phyloP scores from a whole-genome alignment of 2,113 vertebrate species.

The Chelonoidis abingdonii region DNA sequence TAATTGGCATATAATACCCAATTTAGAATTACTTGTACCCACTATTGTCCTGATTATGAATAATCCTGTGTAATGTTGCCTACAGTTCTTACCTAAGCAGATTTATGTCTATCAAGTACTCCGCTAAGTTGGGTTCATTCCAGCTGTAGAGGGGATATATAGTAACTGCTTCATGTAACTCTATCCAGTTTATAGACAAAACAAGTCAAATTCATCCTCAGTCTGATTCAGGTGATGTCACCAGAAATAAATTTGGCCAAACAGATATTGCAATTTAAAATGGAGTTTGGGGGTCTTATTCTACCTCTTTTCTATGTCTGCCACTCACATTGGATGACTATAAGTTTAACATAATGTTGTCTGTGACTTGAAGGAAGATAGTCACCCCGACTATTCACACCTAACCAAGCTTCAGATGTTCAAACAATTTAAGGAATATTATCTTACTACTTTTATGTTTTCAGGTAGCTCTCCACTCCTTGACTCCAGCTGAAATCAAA shows the following conservation, averaged over 20 bases:
- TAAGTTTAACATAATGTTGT: background rate
- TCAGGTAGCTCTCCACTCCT: background rate
- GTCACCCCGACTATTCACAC: background rate
- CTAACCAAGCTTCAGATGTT: background rate
- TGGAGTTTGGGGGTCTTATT: background rate
- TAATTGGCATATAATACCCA: background rate
- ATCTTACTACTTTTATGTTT: background rate
- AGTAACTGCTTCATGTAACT: background rate
- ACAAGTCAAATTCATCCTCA: background rate
- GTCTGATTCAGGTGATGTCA: background rate
- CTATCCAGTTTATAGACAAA: background rate
- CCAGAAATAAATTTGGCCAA: background rate
- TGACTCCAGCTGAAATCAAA: background rate
- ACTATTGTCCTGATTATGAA: background rate
- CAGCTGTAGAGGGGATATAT: background rate
- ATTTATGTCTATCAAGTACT: background rate
- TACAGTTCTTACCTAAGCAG: background rate
- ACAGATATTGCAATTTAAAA: background rate
- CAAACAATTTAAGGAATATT: background rate
- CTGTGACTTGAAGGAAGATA: background rate
- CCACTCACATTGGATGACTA: background rate
- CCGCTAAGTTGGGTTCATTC: background rate
- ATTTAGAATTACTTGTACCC: background rate
- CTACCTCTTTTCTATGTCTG: background rate
- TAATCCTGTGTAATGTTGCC: background rate